These are phyloP conservation scores for Troides helena DNA, from an alignment of 2,888 invertebrate species.

Conservation along the genomic window DNA sequence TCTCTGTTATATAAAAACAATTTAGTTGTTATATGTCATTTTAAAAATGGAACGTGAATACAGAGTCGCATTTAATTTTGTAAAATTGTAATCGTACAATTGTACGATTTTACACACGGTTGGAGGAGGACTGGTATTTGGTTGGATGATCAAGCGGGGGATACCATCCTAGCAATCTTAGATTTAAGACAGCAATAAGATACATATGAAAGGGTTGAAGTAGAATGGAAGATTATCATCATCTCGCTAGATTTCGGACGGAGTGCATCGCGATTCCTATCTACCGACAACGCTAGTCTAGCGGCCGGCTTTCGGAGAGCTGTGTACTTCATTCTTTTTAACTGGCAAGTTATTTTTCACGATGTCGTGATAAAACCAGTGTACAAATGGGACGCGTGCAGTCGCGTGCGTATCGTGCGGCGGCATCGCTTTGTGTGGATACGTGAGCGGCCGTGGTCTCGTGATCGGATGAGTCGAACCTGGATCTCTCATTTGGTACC, in stretches of 20 bases:
- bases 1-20: no score
- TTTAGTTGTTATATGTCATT: no score
- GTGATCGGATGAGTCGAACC: conserved; percentile 17
- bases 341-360: conserved; percentile 47
- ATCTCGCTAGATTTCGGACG: conserved; percentile 1
- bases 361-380: conserved; percentile 50
- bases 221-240: background rate
- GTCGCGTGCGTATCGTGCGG: conserved; percentile 37
- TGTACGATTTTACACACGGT: no score
- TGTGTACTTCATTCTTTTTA: conserved; percentile 32
- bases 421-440: conserved; percentile 40
- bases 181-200: no score
- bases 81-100: no score
- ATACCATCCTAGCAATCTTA: no score
- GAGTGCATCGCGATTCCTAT: conserved; percentile 36
- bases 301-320: conserved; percentile 42
- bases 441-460: conserved; percentile 13
- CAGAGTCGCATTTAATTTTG: no score
- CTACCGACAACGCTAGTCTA: conserved; percentile 34
- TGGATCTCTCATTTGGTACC: background rate
- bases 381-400: conserved; percentile 39
- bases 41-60: no score
- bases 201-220: no score
- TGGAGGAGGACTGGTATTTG: no score
- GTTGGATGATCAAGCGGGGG: no score